These are phyloP conservation scores for Himantopus leucocephalus DNA, from an alignment of 2,113 vertebrate species.

Conservation along the genomic window DNA sequence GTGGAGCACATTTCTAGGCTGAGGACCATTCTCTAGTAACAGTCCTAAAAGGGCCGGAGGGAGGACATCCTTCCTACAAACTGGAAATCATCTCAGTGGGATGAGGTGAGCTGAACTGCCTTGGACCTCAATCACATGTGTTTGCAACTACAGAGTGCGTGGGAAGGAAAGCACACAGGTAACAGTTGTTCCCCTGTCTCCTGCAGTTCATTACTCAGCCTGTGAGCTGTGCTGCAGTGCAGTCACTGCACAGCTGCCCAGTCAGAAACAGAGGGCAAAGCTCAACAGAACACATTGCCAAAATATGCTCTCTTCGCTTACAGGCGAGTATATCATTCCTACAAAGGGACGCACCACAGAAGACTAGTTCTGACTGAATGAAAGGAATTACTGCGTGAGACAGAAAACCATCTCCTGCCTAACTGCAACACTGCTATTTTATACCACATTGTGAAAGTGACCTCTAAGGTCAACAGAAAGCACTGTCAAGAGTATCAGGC, in stretches of 20 bases:
- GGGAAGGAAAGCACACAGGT: neutral
- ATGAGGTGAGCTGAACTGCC: neutral
- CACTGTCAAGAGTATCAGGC: neutral
- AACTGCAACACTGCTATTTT: neutral
- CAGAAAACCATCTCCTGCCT: neutral
- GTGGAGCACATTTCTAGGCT: neutral
- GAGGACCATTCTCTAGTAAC: neutral
- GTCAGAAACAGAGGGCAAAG: neutral
- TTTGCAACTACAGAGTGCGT: neutral
- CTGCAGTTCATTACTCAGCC: neutral
- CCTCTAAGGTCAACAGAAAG: neutral
- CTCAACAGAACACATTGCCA: neutral
- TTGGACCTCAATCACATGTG: fast-evolving
- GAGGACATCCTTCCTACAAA: neutral
- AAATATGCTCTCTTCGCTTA: neutral
- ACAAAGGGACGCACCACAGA: fast-evolving
- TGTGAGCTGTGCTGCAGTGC: neutral
- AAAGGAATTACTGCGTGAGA: neutral
- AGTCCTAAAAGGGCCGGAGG: neutral
- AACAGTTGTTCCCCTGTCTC: neutral
- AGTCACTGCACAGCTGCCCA: neutral
- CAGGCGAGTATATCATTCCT: neutral
- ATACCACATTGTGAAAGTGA: neutral
- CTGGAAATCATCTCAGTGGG: neutral
- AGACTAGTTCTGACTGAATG: neutral